Evolutionary conservation across 2,888 invertebrate species (phyloP), one percentile per base, ranked within the genome.

Genomic region (Thecophora atra): DNA sequence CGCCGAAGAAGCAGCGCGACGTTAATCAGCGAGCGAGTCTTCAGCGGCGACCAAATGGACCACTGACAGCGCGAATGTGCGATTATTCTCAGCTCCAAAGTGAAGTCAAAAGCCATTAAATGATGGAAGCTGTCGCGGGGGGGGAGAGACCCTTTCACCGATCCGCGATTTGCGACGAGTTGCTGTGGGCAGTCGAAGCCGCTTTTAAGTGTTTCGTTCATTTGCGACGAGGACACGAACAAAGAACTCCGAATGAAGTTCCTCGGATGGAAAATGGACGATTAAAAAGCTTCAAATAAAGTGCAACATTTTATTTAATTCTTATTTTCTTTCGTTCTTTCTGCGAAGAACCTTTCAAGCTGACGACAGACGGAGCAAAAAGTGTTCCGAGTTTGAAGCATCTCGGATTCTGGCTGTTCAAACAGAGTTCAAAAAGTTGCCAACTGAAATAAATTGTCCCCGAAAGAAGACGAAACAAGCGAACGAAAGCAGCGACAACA

Each of bases 361-460:
- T 47, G 47, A 47, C 1, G 11, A 28, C 63, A 44, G n/a, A 63
- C 42, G 6, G 13, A 42, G 21, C 11, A 44, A 24, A 63, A 42
- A 19, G 0, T 13, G 17, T 42, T 37, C 30, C 60, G n/a, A 60
- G 42, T 37, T n/a, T 51, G 52, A 21, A 62, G 62, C 30, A 30
- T 52, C 58, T 15, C 68, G 58, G 56, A 37, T 68, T 42, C 56
- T 68, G 58, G 56, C 42, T 58, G 58, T 68, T 68, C 44, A 68
- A 68, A 68, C 56, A 68, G n/a, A n/a, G 44, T 68, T 68, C 58
- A 28, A 17, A n/a, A 47, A 44, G 42, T 68, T 58, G 56, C 58
- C 66, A 71, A 71, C 65, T 71, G 66, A 65, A 37, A 37, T 54
- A 65, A 71, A 71, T 28, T 66, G 65, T 65, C 60, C 44, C 66